Base-by-base conservation (phyloP, 2,113 vertebrate species). In the Anoplopoma fimbria region DNA sequence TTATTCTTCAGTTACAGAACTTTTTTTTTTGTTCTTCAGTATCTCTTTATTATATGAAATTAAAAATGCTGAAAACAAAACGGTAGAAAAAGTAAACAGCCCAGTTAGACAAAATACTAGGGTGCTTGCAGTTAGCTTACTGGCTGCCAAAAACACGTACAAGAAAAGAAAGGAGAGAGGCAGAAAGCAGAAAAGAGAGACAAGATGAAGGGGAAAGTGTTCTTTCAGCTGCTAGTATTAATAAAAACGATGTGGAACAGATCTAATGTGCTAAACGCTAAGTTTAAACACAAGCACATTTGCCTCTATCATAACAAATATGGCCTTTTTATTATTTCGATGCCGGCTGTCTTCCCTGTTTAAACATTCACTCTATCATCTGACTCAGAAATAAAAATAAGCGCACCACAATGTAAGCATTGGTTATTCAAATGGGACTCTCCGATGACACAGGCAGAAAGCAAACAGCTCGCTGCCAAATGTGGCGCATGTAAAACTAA, bases 401-500 rank as follows among this genome's bases (percentile, higher is more conserved):
- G 25, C 71, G 3, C 61, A 80, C 88, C 90, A 76, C 90, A 89
- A 68, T 69, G 72, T 84, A 75, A 90, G 89, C 85, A 85, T 21
- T 83, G 88, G 88, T 88, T 89, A 93, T 91, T 90, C 91, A 95
- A 93, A 94, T 92, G 69, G 42, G 27, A 40, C 51, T 69, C 81
- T 88, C 85, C 71, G 34, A 84, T 82, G 77, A 87, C 88, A 67
- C 82, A 75, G 70, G 45, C 73, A 62, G 60, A 93, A 92, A 92
- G 87, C 86, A 93, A 94, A 93, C 91, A 94, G 83, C 77, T 78
- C 57, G 31, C 70, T 84, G 82, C 77, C 85, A 91, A 92, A 93
- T 83, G 88, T 88, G 89, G 73, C 90, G 79, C 92, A 88, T 94
- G 93, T 91, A 87, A 91, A 92, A 91, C 86, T 93, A 92, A 94